Conservation (phyloP, 2,113 vertebrate genomes). For the Andinoacara biseriatus region DNA sequence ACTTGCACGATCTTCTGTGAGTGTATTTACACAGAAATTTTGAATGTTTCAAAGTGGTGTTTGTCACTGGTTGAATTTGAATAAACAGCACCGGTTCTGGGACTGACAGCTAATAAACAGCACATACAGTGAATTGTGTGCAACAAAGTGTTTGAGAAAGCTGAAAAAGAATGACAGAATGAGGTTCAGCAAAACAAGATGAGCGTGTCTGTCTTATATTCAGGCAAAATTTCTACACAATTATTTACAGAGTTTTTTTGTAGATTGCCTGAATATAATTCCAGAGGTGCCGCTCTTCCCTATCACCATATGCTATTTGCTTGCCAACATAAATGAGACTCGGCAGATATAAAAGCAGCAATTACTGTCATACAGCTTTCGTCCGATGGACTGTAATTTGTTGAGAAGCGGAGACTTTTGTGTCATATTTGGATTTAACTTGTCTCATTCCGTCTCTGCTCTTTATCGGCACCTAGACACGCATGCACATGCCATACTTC, state of each 20-base stretch:
- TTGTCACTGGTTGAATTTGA: background rate
- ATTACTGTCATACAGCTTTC: constrained; percentile 54
- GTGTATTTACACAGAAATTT: background rate
- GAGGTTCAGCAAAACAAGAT: background rate
- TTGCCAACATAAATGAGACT: constrained; percentile 42
- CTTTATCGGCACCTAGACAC: constrained; percentile 9
- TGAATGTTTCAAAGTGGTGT: background rate
- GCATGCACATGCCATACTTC: background rate
- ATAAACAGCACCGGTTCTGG: background rate
- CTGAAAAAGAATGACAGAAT: background rate
- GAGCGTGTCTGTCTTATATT: constrained; percentile 16
- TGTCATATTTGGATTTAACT: constrained; percentile 51
- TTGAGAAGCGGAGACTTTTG: constrained; percentile 48
- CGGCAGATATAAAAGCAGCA: constrained; percentile 58
- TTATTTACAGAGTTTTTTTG: background rate
- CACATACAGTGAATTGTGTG: background rate
- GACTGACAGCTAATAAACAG: background rate
- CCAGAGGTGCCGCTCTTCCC: background rate
- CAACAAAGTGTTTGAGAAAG: background rate
- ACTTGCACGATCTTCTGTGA: background rate
- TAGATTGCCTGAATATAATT: constrained; percentile 21
- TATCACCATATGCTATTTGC: background rate
- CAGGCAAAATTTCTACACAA: background rate
- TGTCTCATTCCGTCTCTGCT: background rate
- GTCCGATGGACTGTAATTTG: constrained; percentile 43